These are phyloP conservation scores for Mycteria americana DNA, from an alignment of 2,797 vertebrate genomes.

Conservation along the genomic window DNA sequence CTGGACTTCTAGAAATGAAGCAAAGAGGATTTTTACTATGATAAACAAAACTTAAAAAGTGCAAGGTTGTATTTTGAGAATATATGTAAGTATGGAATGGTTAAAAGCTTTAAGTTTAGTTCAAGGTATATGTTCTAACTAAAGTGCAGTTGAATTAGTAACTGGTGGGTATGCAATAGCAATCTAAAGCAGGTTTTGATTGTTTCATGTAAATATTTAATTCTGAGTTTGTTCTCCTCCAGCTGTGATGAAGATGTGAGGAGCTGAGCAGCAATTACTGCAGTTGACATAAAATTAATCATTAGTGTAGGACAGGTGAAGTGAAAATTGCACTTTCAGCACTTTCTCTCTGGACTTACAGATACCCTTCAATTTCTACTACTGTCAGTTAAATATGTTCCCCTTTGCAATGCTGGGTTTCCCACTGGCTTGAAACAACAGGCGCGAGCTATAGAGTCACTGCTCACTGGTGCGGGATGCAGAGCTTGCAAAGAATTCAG, in stretches of 20 bases:
- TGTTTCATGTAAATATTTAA: neutral
- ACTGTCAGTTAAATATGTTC: neutral
- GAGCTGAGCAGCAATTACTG: neutral
- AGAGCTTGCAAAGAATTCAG: neutral
- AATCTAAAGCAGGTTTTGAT: neutral
- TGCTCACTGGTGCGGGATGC: neutral
- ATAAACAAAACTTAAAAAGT: neutral
- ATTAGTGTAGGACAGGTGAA: neutral
- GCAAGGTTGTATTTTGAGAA: neutral
- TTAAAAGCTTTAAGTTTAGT: neutral
- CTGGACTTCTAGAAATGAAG: neutral
- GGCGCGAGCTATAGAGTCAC: accelerated
- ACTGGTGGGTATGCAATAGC: neutral
- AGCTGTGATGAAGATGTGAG: neutral
- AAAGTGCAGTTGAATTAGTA: neutral
- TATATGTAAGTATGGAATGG: neutral
- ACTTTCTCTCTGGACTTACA: neutral
- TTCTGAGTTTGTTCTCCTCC: neutral
- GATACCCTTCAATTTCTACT: neutral
- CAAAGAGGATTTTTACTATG: neutral
- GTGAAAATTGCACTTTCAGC: neutral
- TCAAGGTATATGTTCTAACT: neutral
- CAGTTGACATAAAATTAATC: neutral
- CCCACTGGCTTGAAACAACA: neutral
- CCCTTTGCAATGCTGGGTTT: neutral